Evolutionary conservation across 2,797 vertebrate species (phyloP).

Genomic region (Phyllotis vaccarum): DNA sequence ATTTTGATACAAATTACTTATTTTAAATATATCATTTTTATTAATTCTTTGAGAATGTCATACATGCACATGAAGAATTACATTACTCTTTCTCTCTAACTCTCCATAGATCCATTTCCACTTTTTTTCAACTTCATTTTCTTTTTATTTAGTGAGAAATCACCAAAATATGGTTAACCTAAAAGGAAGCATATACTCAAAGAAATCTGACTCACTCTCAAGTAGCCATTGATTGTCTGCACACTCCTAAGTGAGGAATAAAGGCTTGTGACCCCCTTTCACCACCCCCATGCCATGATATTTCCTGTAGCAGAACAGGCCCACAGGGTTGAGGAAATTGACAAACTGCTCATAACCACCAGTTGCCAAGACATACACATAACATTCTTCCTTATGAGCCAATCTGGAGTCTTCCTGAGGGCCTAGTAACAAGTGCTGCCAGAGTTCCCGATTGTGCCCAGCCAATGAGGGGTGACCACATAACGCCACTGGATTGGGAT

Average conservation of each 20-base stretch:
- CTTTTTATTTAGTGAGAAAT: neutral
- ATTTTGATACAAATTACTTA: conserved; percentile 61
- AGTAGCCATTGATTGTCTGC: neutral
- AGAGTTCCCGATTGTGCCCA: too few relatives aligned
- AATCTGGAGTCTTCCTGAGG: too few relatives aligned
- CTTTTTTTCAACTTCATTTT: neutral
- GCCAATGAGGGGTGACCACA: too few relatives aligned
- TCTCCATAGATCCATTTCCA: neutral
- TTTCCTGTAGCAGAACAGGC: too few relatives aligned
- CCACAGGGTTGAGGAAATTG: too few relatives aligned
- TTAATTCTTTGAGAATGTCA: neutral
- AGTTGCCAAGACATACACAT: too few relatives aligned
- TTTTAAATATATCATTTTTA: neutral
- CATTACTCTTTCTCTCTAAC: neutral
- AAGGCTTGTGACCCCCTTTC: neutral
- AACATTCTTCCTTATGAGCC: too few relatives aligned
- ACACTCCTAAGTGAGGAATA: neutral
- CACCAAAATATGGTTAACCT: neutral
- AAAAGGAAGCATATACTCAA: neutral
- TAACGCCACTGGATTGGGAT: too few relatives aligned
- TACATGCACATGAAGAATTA: neutral
- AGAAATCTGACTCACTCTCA: neutral
- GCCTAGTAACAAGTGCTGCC: too few relatives aligned
- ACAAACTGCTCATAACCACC: too few relatives aligned
- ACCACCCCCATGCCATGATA: neutral